Conservation (phyloP, 2,113 vertebrate species). For the Lethenteron reissneri region DNA sequence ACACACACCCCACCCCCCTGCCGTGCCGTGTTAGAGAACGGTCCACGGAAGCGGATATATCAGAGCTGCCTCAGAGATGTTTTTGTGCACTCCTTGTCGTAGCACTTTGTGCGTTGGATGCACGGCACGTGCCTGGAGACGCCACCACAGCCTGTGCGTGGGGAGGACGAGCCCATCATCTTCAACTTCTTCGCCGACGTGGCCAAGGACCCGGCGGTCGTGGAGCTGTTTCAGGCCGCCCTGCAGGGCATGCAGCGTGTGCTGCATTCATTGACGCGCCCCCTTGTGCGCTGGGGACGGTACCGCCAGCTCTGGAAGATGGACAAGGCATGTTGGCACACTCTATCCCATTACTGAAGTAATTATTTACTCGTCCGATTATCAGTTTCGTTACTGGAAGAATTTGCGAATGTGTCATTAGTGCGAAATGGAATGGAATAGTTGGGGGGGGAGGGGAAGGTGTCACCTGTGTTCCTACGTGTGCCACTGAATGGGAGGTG, state of each 20-base stretch:
- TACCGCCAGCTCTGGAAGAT: slow-evolving; percentile 55
- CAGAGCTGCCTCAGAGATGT: too few relatives aligned
- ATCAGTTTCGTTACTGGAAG: too few relatives aligned
- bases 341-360: too few relatives aligned
- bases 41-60: too few relatives aligned
- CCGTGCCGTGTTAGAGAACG: too few relatives aligned
- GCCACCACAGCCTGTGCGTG: slow-evolving; percentile 30
- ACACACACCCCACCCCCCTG: too few relatives aligned
- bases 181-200: slow-evolving; percentile 52
- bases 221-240: slow-evolving; percentile 29
- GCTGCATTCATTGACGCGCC: slow-evolving; percentile 27
- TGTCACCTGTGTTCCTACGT: too few relatives aligned
- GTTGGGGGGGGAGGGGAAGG: too few relatives aligned
- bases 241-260: slow-evolving; percentile 39
- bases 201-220: slow-evolving; percentile 34
- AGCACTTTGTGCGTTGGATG: slow-evolving; percentile 81
- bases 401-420: too few relatives aligned
- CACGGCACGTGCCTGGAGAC: slow-evolving; percentile 55
- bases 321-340: slow-evolving; percentile 22
- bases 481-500: too few relatives aligned
- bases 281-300: slow-evolving; percentile 41
- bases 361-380: too few relatives aligned
- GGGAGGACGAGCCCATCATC: slow-evolving; percentile 27
- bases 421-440: too few relatives aligned
- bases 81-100: background rate